These are phyloP conservation scores for Sapajus apella DNA, from an alignment of 2,113 vertebrate species.

Conservation along the genomic window DNA sequence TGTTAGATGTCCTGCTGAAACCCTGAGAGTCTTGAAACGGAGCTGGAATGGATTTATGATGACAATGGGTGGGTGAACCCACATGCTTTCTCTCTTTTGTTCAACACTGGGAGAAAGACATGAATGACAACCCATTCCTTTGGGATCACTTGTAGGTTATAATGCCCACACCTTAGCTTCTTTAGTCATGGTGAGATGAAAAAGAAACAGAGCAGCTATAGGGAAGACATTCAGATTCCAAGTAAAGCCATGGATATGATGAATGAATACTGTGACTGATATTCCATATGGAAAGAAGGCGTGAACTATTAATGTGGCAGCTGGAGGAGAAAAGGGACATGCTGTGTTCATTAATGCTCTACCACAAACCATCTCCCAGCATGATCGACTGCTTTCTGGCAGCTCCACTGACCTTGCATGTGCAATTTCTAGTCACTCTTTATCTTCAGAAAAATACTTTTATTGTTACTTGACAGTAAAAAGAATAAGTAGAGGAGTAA, in stretches of 20 bases:
- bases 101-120: slow-evolving; percentile 71
- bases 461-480: slow-evolving; percentile 59
- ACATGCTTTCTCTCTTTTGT: slow-evolving; percentile 78
- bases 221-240: slow-evolving; percentile 78
- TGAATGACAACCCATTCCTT: slow-evolving; percentile 80
- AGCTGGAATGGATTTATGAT: slow-evolving; percentile 78
- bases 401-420: slow-evolving; percentile 55
- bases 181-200: slow-evolving; percentile 88
- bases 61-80: slow-evolving; percentile 57
- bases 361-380: slow-evolving; percentile 27
- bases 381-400: slow-evolving; percentile 54
- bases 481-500: slow-evolving; percentile 31
- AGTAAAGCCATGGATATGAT: slow-evolving; percentile 78
- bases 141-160: slow-evolving; percentile 71
- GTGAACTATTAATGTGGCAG: slow-evolving; percentile 64
- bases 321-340: slow-evolving; percentile 60
- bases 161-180: slow-evolving; percentile 83
- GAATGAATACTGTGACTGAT: slow-evolving; percentile 80
- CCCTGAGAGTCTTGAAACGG: slow-evolving; percentile 61
- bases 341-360: fast-evolving
- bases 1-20: slow-evolving; percentile 62
- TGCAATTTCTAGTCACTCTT: slow-evolving; percentile 68
- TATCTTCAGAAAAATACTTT: slow-evolving; percentile 66
- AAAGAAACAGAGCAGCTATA: slow-evolving; percentile 78
- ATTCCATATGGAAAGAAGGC: slow-evolving; percentile 79